A percentile compares a stretch with the other conserved stretches of the same genome.
Conservation (phyloP, 2,113 vertebrate genomes). For the Ariopsis seemanni region DNA sequence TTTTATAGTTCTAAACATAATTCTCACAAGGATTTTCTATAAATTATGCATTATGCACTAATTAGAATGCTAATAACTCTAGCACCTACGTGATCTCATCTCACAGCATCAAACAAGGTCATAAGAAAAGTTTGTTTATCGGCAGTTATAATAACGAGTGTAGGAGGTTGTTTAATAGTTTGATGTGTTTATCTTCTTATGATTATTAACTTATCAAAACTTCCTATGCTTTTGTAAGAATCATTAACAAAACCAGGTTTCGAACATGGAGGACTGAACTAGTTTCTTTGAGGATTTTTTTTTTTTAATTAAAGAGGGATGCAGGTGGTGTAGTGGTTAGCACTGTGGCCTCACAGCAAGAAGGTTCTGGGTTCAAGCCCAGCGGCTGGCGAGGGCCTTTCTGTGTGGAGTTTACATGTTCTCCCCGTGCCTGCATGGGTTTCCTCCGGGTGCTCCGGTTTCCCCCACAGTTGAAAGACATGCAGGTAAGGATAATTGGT, state of each 20-base stretch:
- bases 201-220: background rate
- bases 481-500: too few species aligned
- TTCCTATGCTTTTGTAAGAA: background rate
- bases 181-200: background rate
- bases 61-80: slow-evolving; percentile 30
- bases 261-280: background rate
- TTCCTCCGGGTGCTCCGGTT: too few species aligned
- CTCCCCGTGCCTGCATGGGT: too few species aligned
- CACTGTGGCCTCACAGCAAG: too few species aligned
- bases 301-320: background rate
- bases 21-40: background rate
- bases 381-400: too few species aligned
- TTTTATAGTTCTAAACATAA: slow-evolving; percentile 8
- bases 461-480: too few species aligned
- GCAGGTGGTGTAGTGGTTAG: too few species aligned
- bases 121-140: slow-evolving; percentile 2
- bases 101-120: slow-evolving; percentile 24
- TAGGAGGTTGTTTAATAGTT: background rate
- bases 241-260: background rate
- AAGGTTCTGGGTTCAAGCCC: too few species aligned
- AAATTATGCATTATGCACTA: slow-evolving; percentile 33
- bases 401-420: too few species aligned
- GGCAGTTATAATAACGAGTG: background rate
- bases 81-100: slow-evolving; percentile 20
- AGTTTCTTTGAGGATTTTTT: background rate